Base-by-base conservation (phyloP, 92 coral and sea anemone species). In the Diadumene lineata region DNA sequence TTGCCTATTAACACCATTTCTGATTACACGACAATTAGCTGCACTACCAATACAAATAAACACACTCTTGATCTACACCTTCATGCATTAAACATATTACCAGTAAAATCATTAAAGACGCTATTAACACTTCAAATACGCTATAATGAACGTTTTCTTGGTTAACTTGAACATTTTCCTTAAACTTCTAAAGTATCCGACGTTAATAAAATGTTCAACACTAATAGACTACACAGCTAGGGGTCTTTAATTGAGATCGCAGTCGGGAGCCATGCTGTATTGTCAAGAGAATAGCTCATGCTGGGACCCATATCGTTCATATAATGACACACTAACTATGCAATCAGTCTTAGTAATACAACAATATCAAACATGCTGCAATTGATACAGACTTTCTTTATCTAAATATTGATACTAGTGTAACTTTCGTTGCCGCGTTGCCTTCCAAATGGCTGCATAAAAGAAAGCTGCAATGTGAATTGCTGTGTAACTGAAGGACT, bases 1-100 rank as follows among this genome's bases (percentile, higher is more conserved):
- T 76, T 61, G 70, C 51, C 18, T 17, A 48, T 53, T 68, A 2
- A 50, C 64, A 46, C 66, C 57, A 31, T 50, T 80, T 60, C 73
- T 68, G 72, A 85, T 85, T 74, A 85, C 34, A 58, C 64, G 46
- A 74, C 82, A 44, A 74, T 85, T 74, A 85, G 70, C 57, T 74
- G 68, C 62, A 74, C 69, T 21, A 75, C 75, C 64, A 80, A 58
- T 56, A 57, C 68, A 43, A 44, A 68, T 78, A 68, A 78, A 26
- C 16, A 56, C 33, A 27, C 57, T 56, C 32, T 28, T 32, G 3
- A 43, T 22, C 63, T 38, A 10, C 28, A 27, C 55, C 79, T 24
- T 38, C 31, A 60, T 7, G 23, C 33, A 29, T 34, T 60, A 34
- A 26, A 28, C 26, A 38, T 21, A 26, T 48, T 38, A 11, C 43